A percentile compares a stretch with the other conserved stretches of the same genome.
These are phyloP conservation scores for Tiliqua scincoides DNA, from an alignment of 2,113 vertebrate genomes.

Conservation along the genomic window DNA sequence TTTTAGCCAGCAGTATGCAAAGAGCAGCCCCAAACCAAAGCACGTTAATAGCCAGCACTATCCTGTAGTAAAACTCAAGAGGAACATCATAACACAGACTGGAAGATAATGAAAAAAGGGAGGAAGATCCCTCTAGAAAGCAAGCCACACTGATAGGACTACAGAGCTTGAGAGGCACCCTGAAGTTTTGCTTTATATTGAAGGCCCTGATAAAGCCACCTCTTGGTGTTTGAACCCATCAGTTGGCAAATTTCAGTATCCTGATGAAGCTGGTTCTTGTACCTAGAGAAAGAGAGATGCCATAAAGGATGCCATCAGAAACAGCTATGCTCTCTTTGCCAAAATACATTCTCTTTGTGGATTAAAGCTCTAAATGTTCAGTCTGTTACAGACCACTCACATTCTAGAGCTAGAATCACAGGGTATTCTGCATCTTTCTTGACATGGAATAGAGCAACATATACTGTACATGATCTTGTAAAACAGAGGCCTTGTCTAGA, in stretches of 20 bases:
- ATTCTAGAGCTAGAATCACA: not conserved
- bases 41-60: constrained; percentile 63
- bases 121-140: constrained; percentile 49
- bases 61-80: constrained; percentile 62
- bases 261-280: constrained; percentile 47
- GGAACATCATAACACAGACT: constrained; percentile 52
- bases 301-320: constrained; percentile 40
- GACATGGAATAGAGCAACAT: not conserved
- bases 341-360: constrained; percentile 7
- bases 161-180: constrained; percentile 36
- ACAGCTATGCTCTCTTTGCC: not conserved
- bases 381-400: not conserved
- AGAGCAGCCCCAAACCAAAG: constrained; percentile 56
- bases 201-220: constrained; percentile 53
- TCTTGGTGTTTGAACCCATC: constrained; percentile 57
- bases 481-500: not conserved
- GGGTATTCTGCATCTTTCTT: not conserved
- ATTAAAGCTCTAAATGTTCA: not conserved
- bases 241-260: constrained; percentile 56
- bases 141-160: constrained; percentile 4
- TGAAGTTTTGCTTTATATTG: constrained; percentile 38
- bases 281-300: constrained; percentile 66
- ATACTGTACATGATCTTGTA: not conserved
- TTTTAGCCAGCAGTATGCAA: constrained; percentile 60
- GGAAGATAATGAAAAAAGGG: constrained; percentile 48